phyloP scores from a whole-genome alignment of 64 coral and sea anemone genomes.

The Pocillopora damicornis region DNA sequence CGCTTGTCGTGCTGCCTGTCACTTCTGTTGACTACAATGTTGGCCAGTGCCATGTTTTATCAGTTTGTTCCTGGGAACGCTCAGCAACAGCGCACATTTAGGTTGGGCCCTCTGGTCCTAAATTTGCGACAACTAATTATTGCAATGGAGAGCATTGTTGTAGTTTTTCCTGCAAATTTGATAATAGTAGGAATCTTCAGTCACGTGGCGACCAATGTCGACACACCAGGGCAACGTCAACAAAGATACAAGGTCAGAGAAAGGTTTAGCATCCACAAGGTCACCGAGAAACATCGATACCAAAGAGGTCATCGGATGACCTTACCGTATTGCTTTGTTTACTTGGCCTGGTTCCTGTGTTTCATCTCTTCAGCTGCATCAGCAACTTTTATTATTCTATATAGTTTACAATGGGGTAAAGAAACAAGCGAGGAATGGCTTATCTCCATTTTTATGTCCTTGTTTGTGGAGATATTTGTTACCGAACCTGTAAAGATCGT shows the following conservation, averaged over 20 bases:
- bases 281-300: not conserved
- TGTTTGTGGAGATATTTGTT: constrained; percentile 45
- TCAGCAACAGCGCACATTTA: not conserved
- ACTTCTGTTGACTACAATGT: constrained; percentile 38
- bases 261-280: not conserved
- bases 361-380: constrained; percentile 15
- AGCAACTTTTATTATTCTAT: constrained; percentile 37
- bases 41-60: constrained; percentile 55
- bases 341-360: constrained; percentile 34
- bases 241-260: not conserved
- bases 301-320: not conserved
- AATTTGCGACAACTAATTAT: constrained; percentile 39
- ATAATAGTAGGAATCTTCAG: constrained; percentile 41
- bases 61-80: constrained; percentile 2
- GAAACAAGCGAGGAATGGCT: constrained; percentile 42
- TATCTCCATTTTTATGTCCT: constrained; percentile 41
- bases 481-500: constrained; percentile 22
- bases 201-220: not conserved
- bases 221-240: not conserved
- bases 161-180: constrained; percentile 36
- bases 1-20: constrained; percentile 40
- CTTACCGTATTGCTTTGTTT: constrained; percentile 21
- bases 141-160: constrained; percentile 35
- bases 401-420: constrained; percentile 45
- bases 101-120: constrained; percentile 24